These are phyloP conservation scores for Erpornis zantholeuca DNA, from an alignment of 2,113 vertebrate genomes.

Conservation along the genomic window DNA sequence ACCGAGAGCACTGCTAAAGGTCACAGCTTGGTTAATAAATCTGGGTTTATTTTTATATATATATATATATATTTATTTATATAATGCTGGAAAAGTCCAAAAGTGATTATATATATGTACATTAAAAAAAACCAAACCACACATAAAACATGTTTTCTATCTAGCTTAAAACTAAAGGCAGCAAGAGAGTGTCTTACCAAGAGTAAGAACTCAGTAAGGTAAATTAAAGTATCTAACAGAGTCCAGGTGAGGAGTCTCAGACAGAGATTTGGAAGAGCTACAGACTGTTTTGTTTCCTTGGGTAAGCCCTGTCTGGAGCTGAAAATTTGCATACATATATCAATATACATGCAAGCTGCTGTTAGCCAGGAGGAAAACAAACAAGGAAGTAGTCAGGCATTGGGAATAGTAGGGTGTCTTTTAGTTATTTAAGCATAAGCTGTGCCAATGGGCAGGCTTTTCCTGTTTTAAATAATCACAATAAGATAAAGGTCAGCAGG, in stretches of 20 bases:
- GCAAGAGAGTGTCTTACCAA: background rate
- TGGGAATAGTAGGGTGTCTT: constrained; percentile 33
- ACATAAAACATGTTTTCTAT: background rate
- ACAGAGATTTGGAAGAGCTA: background rate
- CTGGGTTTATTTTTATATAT: too few relatives aligned
- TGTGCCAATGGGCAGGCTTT: constrained; percentile 15
- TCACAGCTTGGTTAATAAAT: background rate
- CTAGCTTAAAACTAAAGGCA: background rate
- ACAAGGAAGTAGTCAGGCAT: constrained; percentile 47
- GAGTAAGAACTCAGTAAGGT: background rate
- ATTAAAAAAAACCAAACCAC: background rate
- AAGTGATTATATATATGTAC: background rate
- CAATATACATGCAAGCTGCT: background rate
- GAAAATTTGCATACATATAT: background rate
- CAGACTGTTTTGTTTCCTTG: background rate
- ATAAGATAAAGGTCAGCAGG: constrained; percentile 53
- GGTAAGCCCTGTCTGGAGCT: background rate
- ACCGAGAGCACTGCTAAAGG: background rate
- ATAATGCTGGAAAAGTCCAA: background rate
- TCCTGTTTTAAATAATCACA: constrained; percentile 57
- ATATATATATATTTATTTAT: too few relatives aligned
- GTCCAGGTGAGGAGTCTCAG: background rate
- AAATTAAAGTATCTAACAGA: background rate
- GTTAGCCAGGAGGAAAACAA: constrained; percentile 6
- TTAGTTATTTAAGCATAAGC: constrained; percentile 34